phyloP scores from a whole-genome alignment of 2,888 invertebrate genomes.

The Bibio marci region DNA sequence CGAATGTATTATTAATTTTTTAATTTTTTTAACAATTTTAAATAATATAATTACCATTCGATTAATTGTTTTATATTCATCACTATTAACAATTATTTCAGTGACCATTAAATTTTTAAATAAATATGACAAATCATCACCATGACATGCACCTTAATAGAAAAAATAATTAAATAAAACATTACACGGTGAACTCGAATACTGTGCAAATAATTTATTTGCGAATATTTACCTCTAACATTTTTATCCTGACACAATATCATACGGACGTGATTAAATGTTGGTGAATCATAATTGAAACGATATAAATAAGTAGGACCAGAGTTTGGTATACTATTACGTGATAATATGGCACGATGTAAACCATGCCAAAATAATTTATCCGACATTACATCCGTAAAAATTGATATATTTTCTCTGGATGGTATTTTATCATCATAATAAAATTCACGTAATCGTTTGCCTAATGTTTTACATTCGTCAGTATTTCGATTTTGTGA shows the following conservation, averaged over 20 bases:
- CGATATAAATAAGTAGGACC: slow-evolving; percentile 25
- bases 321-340: slow-evolving; percentile 15
- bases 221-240: slow-evolving; percentile 17
- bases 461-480: slow-evolving; percentile 20
- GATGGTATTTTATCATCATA: slow-evolving; percentile 28
- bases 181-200: no score
- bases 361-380: slow-evolving; percentile 27
- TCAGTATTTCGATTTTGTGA: slow-evolving; percentile 17
- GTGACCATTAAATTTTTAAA: slow-evolving; percentile 24
- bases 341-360: slow-evolving; percentile 17
- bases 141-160: slow-evolving; percentile 25
- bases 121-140: slow-evolving; percentile 26
- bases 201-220: no score
- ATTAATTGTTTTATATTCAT: no score
- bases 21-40: no score
- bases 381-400: slow-evolving; percentile 18
- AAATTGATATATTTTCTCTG: slow-evolving; percentile 17
- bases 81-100: no score
- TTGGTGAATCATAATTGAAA: slow-evolving; percentile 8
- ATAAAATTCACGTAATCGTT: slow-evolving; percentile 27
- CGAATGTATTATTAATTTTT: no score
- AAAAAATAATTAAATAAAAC: no score
- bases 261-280: neutral
- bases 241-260: no score
- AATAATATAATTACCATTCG: no score